Evolutionary conservation across 1,140 invertebrate species (phyloP), one percentile per base, ranked within the genome.

Genomic region (Batillaria attramentaria): DNA sequence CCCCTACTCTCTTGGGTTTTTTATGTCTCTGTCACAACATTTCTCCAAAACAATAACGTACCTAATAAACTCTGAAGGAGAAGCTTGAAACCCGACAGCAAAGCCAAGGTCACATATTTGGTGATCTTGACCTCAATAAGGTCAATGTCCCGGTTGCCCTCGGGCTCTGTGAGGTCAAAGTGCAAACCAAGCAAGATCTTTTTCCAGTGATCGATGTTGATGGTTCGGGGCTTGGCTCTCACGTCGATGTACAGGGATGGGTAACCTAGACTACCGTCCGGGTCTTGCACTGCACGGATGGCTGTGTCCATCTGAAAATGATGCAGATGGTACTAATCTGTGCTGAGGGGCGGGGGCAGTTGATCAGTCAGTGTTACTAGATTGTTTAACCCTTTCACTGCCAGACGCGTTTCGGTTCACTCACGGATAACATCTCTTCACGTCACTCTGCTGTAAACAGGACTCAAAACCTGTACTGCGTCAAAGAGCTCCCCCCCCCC

Each of bases 141-240:
- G 43, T 79, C 78, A 37, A 79, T 39, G 20, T 74, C 37, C 6
- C 28, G 72, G 43, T 68, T 74, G 69, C 78, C 72, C 18, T 79
- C 78, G 41, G 78, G 78, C 69, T 79, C 78, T 18, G 78, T 79
- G 33, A 79, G 35, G 31, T 79, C 78, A 54, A 79, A 79, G 33
- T 79, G 57, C 33, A 79, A 68, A 41, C 35, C 72, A 13, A 74
- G 35, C 70, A 79, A 42, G 62, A 79, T 74, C 0, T 39, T 39
- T 43, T 79, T 79, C 78, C 78, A 79, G 18, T 28, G n/a, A 41
- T 79, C 70, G 20, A 74, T 35, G 54, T 68, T 24, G 42, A 79
- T 74, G 41, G 74, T 33, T 2, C 31, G 37, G 16, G 78, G 78
- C 31, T 74, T 79, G 39, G 42, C 16, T 24, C 66, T 46, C 16